phyloP scores from a whole-genome alignment of 2,797 vertebrate species.

The Halcyon chelicuti region DNA sequence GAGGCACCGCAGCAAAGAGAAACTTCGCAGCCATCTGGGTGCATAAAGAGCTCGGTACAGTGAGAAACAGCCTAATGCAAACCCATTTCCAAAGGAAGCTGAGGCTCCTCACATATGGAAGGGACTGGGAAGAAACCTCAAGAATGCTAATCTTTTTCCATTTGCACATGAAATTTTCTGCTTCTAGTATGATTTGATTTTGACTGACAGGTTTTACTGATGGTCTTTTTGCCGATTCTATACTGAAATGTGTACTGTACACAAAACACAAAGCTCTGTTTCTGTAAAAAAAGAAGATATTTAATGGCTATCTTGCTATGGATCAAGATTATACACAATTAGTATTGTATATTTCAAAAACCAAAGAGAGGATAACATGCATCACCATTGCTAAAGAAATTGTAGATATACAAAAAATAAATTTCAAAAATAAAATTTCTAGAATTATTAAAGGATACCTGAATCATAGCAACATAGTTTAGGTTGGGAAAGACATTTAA shows the following conservation, averaged over 20 bases:
- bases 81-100: constrained; percentile 1
- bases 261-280: background rate
- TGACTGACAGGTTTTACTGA: background rate
- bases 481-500: background rate
- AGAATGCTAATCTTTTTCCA: background rate
- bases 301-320: background rate
- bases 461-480: background rate
- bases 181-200: background rate
- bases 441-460: background rate
- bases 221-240: background rate
- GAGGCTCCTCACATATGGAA: background rate
- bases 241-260: background rate
- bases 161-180: background rate
- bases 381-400: background rate
- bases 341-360: background rate
- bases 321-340: background rate
- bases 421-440: background rate
- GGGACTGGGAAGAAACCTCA: background rate
- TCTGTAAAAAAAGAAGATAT: background rate
- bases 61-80: constrained; percentile 44
- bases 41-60: constrained; percentile 47
- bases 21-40: constrained; percentile 49
- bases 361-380: background rate
- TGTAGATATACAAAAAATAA: background rate
- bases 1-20: constrained; percentile 11